These are phyloP conservation scores for Limnephilus auricula DNA, from an alignment of 2,888 invertebrate species.

Conservation along the genomic window DNA sequence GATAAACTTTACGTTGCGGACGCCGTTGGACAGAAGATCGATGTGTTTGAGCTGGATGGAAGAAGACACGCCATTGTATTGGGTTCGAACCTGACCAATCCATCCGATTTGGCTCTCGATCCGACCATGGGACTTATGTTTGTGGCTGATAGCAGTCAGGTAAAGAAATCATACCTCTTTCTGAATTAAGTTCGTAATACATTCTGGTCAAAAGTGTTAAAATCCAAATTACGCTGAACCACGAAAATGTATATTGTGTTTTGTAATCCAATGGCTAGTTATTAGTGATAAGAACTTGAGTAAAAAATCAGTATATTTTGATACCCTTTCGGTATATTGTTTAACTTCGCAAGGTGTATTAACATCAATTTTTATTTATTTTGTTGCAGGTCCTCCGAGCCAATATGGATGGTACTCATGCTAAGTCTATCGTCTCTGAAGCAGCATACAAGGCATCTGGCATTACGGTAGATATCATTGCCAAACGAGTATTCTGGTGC, in stretches of 20 bases:
- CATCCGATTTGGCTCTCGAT: constrained; percentile 94
- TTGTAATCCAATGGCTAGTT: background rate
- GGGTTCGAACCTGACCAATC: constrained; percentile 93
- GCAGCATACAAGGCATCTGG: constrained; percentile 97
- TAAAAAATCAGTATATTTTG: background rate
- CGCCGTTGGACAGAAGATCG: constrained; percentile 94
- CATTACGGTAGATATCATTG: constrained; percentile 93
- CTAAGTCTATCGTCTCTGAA: constrained; percentile 90
- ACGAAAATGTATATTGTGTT: too few relatives aligned
- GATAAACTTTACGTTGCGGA: constrained; percentile 97
- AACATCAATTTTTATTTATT: constrained; percentile 41
- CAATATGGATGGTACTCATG: constrained; percentile 95
- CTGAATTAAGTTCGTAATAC: background rate
- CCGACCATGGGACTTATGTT: constrained; percentile 93
- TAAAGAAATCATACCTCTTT: constrained; percentile 68
- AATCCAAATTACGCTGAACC: too few relatives aligned
- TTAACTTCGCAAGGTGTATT: background rate
- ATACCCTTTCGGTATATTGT: too few relatives aligned
- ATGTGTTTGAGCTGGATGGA: constrained; percentile 93
- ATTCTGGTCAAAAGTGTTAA: too few relatives aligned
- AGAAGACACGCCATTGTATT: constrained; percentile 93
- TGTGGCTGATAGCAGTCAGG: constrained; percentile 90
- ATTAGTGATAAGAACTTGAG: background rate
- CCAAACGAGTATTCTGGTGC: constrained; percentile 96
- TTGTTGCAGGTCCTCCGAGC: constrained; percentile 83